Evolutionary conservation across 64 coral and sea anemone genomes (phyloP).

Genomic region (Platygyra sinensis): DNA sequence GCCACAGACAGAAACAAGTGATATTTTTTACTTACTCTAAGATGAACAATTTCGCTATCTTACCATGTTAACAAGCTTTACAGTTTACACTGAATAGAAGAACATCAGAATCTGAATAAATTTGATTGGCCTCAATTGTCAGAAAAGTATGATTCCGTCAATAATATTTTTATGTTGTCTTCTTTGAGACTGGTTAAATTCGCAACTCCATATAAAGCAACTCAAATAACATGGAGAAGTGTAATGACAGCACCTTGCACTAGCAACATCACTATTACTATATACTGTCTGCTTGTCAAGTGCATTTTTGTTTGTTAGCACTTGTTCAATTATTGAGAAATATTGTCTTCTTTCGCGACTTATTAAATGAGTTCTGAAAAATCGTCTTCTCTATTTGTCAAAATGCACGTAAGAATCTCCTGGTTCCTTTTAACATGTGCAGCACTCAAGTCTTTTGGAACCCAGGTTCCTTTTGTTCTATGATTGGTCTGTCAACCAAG

Average conservation of each 20-base stretch:
- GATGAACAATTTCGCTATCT: too few relatives aligned
- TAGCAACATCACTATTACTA: not conserved
- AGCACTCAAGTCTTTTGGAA: slow-evolving; percentile 47
- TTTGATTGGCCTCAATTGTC: not conserved
- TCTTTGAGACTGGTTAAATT: not conserved
- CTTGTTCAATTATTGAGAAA: slow-evolving; percentile 8
- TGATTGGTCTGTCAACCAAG: slow-evolving; percentile 35
- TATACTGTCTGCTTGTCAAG: not conserved
- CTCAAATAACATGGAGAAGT: not conserved
- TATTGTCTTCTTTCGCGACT: slow-evolving; percentile 6
- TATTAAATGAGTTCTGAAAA: slow-evolving; percentile 20
- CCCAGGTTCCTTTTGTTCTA: not conserved
- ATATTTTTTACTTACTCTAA: too few relatives aligned
- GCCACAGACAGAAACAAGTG: not conserved
- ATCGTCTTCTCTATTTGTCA: slow-evolving; percentile 10
- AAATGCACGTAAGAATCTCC: not conserved
- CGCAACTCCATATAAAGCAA: not conserved
- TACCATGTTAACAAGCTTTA: too few relatives aligned
- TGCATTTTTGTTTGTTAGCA: not conserved
- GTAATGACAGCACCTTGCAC: not conserved
- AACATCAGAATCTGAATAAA: too few relatives aligned
- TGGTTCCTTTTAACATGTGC: slow-evolving; percentile 44
- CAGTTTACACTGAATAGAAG: too few relatives aligned
- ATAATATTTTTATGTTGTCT: not conserved
- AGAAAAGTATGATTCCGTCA: not conserved